phyloP scores from a whole-genome alignment of 2,888 invertebrate genomes.

The Volucella zonaria region DNA sequence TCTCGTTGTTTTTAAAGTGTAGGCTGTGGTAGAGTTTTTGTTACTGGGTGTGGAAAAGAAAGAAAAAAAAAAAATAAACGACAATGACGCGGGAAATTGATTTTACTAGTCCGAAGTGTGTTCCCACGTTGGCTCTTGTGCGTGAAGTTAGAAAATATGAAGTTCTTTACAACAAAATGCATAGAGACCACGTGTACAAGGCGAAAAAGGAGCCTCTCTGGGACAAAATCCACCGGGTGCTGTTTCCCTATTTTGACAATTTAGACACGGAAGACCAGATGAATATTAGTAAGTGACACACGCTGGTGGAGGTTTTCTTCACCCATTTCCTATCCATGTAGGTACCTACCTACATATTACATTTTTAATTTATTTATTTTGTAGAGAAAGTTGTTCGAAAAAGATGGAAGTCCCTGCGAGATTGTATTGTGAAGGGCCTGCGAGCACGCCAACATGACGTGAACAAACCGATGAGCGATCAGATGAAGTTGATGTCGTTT shows the following conservation, averaged over 20 bases:
- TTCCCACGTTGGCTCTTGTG: conserved; percentile 42
- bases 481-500: background rate
- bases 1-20: no score
- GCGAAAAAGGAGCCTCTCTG: conserved; percentile 56
- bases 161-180: conserved; percentile 56
- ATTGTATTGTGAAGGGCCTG: conserved; percentile 56
- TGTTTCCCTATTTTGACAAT: conserved; percentile 51
- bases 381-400: conserved; percentile 61
- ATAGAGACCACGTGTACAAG: conserved; percentile 58
- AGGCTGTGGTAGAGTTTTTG: no score
- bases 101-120: no score
- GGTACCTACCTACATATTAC: background rate
- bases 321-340: background rate
- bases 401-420: conserved; percentile 72
- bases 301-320: no score
- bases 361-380: background rate
- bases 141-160: conserved; percentile 59
- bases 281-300: conserved; percentile 51
- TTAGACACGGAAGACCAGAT: conserved; percentile 27
- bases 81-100: no score
- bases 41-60: no score
- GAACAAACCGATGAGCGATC: background rate
- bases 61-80: no score
- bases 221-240: conserved; percentile 51
- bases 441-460: background rate